These are phyloP conservation scores for Pelodiscus sinensis DNA, from an alignment of 2,113 vertebrate species.

Conservation along the genomic window DNA sequence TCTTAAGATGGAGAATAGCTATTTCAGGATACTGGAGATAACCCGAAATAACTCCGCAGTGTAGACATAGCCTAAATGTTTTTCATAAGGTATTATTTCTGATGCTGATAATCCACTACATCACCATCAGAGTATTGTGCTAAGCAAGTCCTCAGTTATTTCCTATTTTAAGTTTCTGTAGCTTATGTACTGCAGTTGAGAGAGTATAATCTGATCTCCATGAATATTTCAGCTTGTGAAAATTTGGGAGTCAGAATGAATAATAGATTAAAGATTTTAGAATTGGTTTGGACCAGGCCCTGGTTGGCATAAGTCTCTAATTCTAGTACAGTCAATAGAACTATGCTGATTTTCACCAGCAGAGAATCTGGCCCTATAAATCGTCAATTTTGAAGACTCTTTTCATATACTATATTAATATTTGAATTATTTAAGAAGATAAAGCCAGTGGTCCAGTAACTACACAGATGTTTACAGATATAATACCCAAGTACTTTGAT, in stretches of 20 bases:
- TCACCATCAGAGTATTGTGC: background rate
- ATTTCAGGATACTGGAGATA: too few species aligned
- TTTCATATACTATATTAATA: too few species aligned
- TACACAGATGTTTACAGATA: too few species aligned
- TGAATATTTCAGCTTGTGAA: background rate
- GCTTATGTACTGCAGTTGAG: rapidly evolving
- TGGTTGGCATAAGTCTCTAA: rapidly evolving
- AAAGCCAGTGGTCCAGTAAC: background rate
- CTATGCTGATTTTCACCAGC: too few species aligned
- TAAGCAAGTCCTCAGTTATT: background rate
- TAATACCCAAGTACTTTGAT: too few species aligned
- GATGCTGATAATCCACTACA: background rate
- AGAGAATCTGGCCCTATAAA: too few species aligned
- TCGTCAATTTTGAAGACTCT: too few species aligned
- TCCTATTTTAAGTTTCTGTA: rapidly evolving
- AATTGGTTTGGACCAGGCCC: background rate
- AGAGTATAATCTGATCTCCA: background rate
- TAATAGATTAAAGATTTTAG: background rate
- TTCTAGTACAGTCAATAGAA: background rate
- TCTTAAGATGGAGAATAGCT: too few species aligned
- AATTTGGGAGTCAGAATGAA: background rate
- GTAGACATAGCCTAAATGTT: background rate
- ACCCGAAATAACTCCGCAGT: too few species aligned
- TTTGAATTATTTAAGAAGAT: too few species aligned
- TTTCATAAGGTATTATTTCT: background rate